Percentiles rank a stretch among this genome's conserved stretches.
Conservation (phyloP, 1,140 invertebrate genomes). For the Caenorhabditis tropicalis region DNA sequence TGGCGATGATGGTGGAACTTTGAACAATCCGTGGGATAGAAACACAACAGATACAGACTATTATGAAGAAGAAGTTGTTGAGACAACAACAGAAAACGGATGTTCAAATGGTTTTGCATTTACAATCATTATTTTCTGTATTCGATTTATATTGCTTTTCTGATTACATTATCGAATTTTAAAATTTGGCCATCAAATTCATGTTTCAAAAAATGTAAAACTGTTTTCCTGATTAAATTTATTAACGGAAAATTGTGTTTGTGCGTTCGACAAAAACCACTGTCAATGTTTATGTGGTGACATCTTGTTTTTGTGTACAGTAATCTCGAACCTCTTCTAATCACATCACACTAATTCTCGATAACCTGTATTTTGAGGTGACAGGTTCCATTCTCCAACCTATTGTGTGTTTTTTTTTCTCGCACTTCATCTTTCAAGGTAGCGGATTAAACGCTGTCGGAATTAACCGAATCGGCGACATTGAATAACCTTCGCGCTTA, state of each 20-base stretch:
- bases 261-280: too few species aligned
- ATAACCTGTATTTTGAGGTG: background rate
- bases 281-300: too few species aligned
- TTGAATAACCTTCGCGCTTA: conserved; percentile 37
- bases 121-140: too few species aligned
- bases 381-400: background rate
- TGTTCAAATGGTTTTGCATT: too few species aligned
- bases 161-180: too few species aligned
- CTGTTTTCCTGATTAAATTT: too few species aligned
- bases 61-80: background rate
- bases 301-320: background rate
- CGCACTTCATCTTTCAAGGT: conserved; percentile 32
- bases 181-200: too few species aligned
- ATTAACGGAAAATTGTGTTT: too few species aligned
- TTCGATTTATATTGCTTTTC: too few species aligned
- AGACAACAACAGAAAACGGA: too few species aligned
- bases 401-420: conserved; percentile 16
- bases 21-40: background rate
- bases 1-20: background rate
- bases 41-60: background rate
- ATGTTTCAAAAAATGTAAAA: too few species aligned
- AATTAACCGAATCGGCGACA: conserved; percentile 27
- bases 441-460: conserved; percentile 20
- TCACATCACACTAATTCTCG: background rate
- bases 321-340: background rate